These are phyloP conservation scores for Xyrichtys novacula DNA, from an alignment of 2,797 vertebrate genomes.

Conservation along the genomic window DNA sequence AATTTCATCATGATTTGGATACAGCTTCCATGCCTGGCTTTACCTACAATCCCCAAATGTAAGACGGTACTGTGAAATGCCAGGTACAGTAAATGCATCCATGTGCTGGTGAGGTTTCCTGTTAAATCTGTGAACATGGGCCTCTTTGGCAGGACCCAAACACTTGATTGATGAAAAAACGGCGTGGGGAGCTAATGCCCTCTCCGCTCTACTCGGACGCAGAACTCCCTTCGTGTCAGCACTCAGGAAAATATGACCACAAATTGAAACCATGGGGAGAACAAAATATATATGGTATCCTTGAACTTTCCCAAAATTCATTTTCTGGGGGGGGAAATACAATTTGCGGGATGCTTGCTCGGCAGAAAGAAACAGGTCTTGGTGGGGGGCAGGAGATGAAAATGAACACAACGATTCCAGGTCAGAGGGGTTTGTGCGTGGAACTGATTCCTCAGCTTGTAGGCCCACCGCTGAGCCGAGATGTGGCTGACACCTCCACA, in stretches of 20 bases:
- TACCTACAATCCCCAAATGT: neutral
- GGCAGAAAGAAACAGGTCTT: conserved; percentile 70
- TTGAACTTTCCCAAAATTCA: conserved; percentile 71
- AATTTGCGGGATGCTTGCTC: conserved; percentile 70
- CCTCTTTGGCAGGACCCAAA: conserved; percentile 61
- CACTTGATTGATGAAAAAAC: conserved; percentile 73
- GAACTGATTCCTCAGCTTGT: conserved; percentile 49
- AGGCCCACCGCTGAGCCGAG: conserved; percentile 11
- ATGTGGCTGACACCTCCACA: conserved; percentile 49
- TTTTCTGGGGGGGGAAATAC: conserved; percentile 42
- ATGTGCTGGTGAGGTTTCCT: conserved; percentile 38
- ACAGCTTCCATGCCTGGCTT: neutral
- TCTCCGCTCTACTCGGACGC: conserved; percentile 42
- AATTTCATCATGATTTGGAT: conserved; percentile 1
- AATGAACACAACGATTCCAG: conserved; percentile 54
- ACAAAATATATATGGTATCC: conserved; percentile 47
- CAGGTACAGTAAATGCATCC: conserved; percentile 7
- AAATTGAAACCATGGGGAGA: conserved; percentile 64
- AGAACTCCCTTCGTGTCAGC: conserved; percentile 42
- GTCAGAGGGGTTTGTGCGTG: conserved; percentile 45
- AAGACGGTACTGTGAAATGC: neutral
- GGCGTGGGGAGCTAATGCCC: conserved; percentile 59
- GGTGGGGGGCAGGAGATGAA: conserved; percentile 52
- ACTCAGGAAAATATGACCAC: conserved; percentile 51
- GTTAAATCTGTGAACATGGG: conserved; percentile 59